phyloP scores from a whole-genome alignment of 2,888 invertebrate genomes.

The Elaeidobius kamerunicus region DNA sequence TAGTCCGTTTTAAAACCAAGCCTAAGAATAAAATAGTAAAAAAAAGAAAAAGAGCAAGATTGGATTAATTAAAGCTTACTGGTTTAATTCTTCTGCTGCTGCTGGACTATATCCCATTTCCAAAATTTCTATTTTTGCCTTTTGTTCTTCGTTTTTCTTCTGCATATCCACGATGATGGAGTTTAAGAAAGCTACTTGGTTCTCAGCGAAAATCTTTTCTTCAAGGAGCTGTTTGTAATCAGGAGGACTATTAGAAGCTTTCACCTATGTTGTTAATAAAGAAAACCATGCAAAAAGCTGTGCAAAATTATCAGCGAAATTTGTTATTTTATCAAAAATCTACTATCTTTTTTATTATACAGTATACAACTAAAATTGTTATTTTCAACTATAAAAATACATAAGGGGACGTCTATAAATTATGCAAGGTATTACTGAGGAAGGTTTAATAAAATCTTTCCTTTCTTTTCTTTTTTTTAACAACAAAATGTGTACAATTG shows the following conservation, averaged over 20 bases:
- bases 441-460: no score
- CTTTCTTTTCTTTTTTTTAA: no score
- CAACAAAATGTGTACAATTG: no score
- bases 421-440: no score
- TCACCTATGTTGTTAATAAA: slow-evolving; percentile 27
- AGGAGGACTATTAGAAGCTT: slow-evolving; percentile 33
- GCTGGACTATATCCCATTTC: slow-evolving; percentile 60
- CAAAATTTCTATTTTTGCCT: slow-evolving; percentile 74
- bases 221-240: slow-evolving; percentile 52
- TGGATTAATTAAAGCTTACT: no score
- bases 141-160: slow-evolving; percentile 82
- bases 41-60: no score
- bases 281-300: slow-evolving; percentile 25
- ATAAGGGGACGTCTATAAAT: no score
- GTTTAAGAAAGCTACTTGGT: slow-evolving; percentile 87
- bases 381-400: no score
- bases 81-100: slow-evolving; percentile 47
- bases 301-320: slow-evolving; percentile 13
- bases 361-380: background rate
- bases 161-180: slow-evolving; percentile 97
- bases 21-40: slow-evolving; percentile 32
- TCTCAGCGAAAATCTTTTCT: slow-evolving; percentile 63
- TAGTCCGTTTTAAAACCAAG: slow-evolving; percentile 36
- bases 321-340: no score
- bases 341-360: background rate